phyloP scores from a whole-genome alignment of 1,140 invertebrate genomes.

The Camponotus vicinus region DNA sequence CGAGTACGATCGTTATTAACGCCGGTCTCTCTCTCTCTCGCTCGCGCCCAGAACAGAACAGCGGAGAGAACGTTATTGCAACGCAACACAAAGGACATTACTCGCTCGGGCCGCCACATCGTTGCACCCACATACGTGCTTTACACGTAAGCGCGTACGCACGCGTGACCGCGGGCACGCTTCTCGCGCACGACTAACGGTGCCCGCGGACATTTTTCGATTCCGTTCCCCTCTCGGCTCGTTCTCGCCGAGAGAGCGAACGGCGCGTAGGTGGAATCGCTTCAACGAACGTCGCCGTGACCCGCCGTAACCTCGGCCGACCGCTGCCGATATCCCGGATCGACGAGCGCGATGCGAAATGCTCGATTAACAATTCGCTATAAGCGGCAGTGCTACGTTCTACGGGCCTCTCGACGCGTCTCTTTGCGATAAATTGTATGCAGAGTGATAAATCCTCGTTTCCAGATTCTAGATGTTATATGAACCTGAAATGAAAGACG shows the following conservation, averaged over 20 bases:
- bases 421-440: neutral
- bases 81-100: constrained; percentile 70
- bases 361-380: constrained; percentile 73
- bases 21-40: neutral
- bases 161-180: constrained; percentile 62
- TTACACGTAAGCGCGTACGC: constrained; percentile 64
- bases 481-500: neutral
- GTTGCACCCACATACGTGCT: constrained; percentile 62
- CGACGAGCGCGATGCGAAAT: constrained; percentile 77
- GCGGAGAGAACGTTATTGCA: constrained; percentile 30
- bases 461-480: neutral
- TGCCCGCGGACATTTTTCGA: constrained; percentile 70
- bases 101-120: constrained; percentile 53
- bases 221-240: constrained; percentile 46
- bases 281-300: constrained; percentile 72
- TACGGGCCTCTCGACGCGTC: neutral
- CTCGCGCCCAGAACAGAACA: neutral
- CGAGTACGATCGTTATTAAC: constrained; percentile 55
- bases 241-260: constrained; percentile 25
- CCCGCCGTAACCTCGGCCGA: constrained; percentile 75
- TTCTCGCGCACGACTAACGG: constrained; percentile 72
- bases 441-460: neutral
- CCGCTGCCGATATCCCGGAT: constrained; percentile 75
- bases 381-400: constrained; percentile 16
- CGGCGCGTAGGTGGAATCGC: constrained; percentile 72